Conservation (phyloP, 2,113 vertebrate species). For the Cavia porcellus region DNA sequence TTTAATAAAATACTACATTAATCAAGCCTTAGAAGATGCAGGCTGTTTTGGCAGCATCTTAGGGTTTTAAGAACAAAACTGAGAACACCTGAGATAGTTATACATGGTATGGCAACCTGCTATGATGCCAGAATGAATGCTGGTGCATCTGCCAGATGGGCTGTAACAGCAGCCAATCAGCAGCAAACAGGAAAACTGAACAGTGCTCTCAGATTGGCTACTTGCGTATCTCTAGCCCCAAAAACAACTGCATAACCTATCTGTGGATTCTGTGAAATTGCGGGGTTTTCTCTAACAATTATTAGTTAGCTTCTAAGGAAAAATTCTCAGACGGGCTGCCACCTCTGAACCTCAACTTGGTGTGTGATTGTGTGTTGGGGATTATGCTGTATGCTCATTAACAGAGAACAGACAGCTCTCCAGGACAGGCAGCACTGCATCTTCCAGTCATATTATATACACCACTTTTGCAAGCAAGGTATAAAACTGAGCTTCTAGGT, state of each 20-base stretch:
- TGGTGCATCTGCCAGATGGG: background rate
- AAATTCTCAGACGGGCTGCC: background rate
- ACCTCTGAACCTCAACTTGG: background rate
- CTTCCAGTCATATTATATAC: background rate
- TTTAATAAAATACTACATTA: background rate
- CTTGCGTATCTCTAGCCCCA: background rate
- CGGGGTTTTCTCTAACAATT: background rate
- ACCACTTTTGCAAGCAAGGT: background rate
- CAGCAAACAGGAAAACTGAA: background rate
- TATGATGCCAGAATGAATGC: background rate
- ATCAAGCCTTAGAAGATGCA: background rate
- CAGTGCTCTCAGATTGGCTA: background rate
- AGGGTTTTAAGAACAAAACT: background rate
- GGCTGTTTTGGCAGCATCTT: background rate
- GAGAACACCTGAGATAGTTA: background rate
- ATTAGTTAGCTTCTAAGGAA: background rate
- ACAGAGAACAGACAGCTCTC: background rate
- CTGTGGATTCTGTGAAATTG: background rate
- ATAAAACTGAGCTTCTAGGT: background rate
- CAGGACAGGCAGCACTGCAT: background rate
- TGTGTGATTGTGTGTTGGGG: too few relatives aligned
- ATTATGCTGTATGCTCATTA: background rate
- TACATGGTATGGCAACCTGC: background rate
- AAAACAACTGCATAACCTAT: background rate
- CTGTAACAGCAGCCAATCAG: background rate